A percentile compares a stretch with the other conserved stretches of the same genome.
Evolutionary conservation across 2,113 vertebrate genomes (phyloP).

Genomic region (Bubo bubo): DNA sequence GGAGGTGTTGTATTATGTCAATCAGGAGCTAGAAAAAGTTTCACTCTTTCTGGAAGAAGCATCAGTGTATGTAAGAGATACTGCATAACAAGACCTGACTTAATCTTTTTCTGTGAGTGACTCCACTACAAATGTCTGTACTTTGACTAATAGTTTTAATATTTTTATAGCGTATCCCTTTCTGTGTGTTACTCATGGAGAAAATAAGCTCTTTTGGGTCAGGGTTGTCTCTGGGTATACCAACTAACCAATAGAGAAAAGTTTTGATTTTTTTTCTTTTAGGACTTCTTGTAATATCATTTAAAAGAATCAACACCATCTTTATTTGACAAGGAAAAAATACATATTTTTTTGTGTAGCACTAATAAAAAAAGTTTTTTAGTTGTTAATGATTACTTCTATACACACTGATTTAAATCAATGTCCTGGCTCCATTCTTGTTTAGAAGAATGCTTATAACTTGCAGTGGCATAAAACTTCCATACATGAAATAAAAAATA

Average conservation of each 20-base stretch:
- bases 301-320: not conserved
- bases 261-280: not conserved
- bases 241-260: not conserved
- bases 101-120: not conserved
- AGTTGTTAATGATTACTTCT: not conserved
- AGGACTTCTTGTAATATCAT: accelerated
- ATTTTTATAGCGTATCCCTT: not conserved
- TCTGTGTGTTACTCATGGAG: not conserved
- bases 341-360: accelerated
- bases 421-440: not conserved
- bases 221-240: not conserved
- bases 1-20: not conserved
- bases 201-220: not conserved
- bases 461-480: not conserved
- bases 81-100: not conserved
- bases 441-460: not conserved
- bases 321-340: not conserved
- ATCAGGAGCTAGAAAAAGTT: not conserved
- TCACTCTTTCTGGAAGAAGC: not conserved
- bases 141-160: not conserved
- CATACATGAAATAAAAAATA: not conserved
- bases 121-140: not conserved
- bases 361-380: not conserved
- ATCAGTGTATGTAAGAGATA: not conserved
- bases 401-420: not conserved